phyloP scores from a whole-genome alignment of 2,113 vertebrate species.

The Gasterosteus aculeatus region DNA sequence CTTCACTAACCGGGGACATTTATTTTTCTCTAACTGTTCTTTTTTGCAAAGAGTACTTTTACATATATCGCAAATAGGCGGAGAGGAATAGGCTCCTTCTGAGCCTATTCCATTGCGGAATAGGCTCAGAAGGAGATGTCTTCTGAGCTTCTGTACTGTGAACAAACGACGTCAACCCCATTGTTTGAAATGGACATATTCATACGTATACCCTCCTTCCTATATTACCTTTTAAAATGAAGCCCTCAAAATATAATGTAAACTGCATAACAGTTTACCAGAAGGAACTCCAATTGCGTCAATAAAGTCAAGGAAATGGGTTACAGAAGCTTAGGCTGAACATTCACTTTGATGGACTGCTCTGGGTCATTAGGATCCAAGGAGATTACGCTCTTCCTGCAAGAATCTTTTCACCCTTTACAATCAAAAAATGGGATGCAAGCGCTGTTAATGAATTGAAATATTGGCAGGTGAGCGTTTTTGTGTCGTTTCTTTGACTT shows the following conservation, averaged over 20 bases:
- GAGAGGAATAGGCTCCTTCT: no score
- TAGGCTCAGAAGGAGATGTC: no score
- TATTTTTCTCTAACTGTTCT: not conserved
- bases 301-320: not conserved
- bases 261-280: not conserved
- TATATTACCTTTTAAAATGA: not conserved
- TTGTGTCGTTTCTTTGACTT: not conserved
- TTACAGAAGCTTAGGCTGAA: not conserved
- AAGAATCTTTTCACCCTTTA: not conserved
- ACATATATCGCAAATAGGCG: not conserved
- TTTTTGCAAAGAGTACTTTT: not conserved
- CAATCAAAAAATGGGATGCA: not conserved
- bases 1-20: not conserved
- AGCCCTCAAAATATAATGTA: not conserved
- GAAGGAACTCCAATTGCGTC: not conserved
- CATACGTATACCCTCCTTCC: not conserved
- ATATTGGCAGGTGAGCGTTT: not conserved
- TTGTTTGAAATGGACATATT: not conserved
- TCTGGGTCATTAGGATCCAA: not conserved
- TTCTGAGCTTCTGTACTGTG: not conserved
- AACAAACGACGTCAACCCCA: not conserved
- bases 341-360: not conserved
- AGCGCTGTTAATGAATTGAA: not conserved
- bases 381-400: not conserved
- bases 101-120: no score